Conservation (phyloP, 2,888 invertebrate genomes). For the Melieria omissa region DNA sequence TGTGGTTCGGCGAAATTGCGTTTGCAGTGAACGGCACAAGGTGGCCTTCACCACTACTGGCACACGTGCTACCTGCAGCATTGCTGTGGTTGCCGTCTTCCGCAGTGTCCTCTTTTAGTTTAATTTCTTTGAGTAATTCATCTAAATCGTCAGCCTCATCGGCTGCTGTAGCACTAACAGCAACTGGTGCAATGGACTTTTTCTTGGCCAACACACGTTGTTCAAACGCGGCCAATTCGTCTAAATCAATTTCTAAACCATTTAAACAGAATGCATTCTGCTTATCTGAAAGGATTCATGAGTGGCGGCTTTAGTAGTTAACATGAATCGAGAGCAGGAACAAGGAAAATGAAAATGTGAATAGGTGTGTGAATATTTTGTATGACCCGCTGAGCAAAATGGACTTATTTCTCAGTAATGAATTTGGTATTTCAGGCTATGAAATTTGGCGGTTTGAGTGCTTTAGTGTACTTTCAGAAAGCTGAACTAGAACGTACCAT, state of each 20-base stretch:
- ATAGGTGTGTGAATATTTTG: too few relatives aligned
- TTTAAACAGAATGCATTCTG: conserved; percentile 64
- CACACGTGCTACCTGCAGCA: too few relatives aligned
- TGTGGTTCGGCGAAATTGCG: conserved; percentile 4
- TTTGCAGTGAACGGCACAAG: too few relatives aligned
- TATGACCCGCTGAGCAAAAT: too few relatives aligned
- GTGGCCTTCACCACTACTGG: too few relatives aligned
- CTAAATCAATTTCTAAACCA: conserved; percentile 67
- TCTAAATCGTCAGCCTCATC: conserved; percentile 63
- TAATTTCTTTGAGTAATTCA: conserved; percentile 64
- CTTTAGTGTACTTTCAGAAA: too few relatives aligned
- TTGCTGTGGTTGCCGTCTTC: background rate
- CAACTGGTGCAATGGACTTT: conserved; percentile 22
- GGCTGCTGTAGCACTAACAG: conserved; percentile 18
- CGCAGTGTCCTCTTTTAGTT: conserved; percentile 50
- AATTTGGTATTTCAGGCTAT: too few relatives aligned
- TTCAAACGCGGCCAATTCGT: conserved; percentile 65
- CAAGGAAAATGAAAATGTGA: background rate
- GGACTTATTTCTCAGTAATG: too few relatives aligned
- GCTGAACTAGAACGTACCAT: conserved; percentile 55
- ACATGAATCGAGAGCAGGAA: background rate
- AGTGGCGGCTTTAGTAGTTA: background rate
- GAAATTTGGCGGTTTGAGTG: too few relatives aligned
- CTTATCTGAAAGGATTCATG: conserved; percentile 58
- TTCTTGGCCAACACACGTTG: conserved; percentile 61